Evolutionary conservation across 2,888 invertebrate species (phyloP), one percentile per base, ranked within the genome.

Genomic region (Cheilosia soror): DNA sequence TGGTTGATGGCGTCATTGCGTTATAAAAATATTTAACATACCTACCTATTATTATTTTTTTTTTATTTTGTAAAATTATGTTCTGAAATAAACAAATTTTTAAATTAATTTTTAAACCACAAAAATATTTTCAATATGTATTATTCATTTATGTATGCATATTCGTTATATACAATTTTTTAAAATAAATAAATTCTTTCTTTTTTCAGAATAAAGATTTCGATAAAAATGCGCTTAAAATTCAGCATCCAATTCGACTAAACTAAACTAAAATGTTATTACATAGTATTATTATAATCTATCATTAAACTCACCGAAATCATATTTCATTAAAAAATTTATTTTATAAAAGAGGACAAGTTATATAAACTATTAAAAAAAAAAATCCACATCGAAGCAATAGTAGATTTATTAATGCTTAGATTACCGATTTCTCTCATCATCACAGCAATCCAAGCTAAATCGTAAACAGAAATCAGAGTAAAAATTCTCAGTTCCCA

Each of bases 391-490:
- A 87, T 87, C 84, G 86, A 84, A 84, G 84, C 84, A 84, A 84
- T 84, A 84, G 84, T 84, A 84, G 84, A 60, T 79, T 71, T 84
- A 84, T 84, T 84, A 75, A 79, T 84, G 79, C 84, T 76, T 73
- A 78, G 25, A 42, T 53, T 57, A 57, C 62, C 78, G 49, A 75
- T 60, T 65, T 63, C 44, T 63, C 78, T 72, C 62, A 69, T 47
- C 66, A 58, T 40, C 47, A 72, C 68, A 80, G 62, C 73, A 73
- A 80, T 80, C 27, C 31, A 60, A 40, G 58, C 44, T 57, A 51
- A 69, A 62, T 63, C 53, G 62, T 40, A 55, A 20, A 20, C 20
- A 40, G 51, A 11, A n/a, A 29, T 7, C 31, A 49, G 11, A 40
- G n/a, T n/a, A n/a, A n/a, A n/a, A 51, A 51, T 31, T 37, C 58